phyloP scores from a whole-genome alignment of 2,888 invertebrate genomes.

The Drosophila infuscata region DNA sequence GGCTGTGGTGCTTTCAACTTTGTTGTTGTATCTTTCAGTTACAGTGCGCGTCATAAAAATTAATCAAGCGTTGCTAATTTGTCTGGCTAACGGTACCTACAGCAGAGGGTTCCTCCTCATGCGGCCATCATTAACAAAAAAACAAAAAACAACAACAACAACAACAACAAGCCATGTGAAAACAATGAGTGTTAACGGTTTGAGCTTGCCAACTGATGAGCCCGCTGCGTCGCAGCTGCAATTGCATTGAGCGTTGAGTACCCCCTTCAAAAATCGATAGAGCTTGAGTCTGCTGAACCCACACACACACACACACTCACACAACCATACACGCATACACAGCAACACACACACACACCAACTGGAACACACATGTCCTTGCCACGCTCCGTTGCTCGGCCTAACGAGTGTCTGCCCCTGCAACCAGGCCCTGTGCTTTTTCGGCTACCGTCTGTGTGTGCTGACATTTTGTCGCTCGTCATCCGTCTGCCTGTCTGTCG shows the following conservation, averaged over 20 bases:
- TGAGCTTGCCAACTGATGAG: slow-evolving; percentile 23
- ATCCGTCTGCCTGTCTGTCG: slow-evolving; percentile 1
- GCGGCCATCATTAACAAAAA: slow-evolving; percentile 44
- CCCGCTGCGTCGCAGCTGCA: slow-evolving; percentile 56
- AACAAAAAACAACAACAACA: not conserved
- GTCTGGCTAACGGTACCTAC: slow-evolving; percentile 55
- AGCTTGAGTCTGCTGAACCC: slow-evolving; percentile 42
- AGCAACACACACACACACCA: not conserved
- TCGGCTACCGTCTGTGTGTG: slow-evolving; percentile 6
- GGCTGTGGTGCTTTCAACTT: slow-evolving; percentile 12
- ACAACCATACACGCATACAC: not conserved
- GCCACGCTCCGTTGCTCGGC: slow-evolving; percentile 70
- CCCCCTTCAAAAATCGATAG: slow-evolving; percentile 50
- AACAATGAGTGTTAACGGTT: slow-evolving; percentile 35
- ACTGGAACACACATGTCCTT: slow-evolving; percentile 64
- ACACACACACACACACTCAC: not conserved
- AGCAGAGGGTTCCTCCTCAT: slow-evolving; percentile 3
- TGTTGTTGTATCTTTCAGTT: slow-evolving; percentile 56
- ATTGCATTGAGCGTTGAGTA: slow-evolving; percentile 34
- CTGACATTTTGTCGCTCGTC: slow-evolving; percentile 33
- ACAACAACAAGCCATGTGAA: slow-evolving; percentile 32
- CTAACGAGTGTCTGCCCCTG: slow-evolving; percentile 61
- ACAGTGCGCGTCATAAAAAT: slow-evolving; percentile 65
- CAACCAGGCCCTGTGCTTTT: slow-evolving; percentile 8
- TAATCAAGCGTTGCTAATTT: slow-evolving; percentile 77